phyloP scores from a whole-genome alignment of 37 sponge, comb jelly and placozoan species.

The Diacarnus erythraeanus region DNA sequence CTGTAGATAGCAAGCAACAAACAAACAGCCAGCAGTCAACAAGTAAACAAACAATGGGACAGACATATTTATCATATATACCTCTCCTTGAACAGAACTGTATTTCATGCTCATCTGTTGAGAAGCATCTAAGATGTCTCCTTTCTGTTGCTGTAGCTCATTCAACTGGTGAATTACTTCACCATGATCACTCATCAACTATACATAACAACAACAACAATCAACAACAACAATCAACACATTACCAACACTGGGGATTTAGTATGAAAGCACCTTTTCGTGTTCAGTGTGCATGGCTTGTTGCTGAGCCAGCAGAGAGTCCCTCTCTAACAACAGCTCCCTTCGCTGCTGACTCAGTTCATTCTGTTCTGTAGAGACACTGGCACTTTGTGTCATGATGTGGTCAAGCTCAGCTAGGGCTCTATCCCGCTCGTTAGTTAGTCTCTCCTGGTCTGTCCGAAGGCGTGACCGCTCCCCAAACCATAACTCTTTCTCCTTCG shows the following conservation, averaged over 20 bases:
- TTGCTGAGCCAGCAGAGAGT: slow-evolving; percentile 18
- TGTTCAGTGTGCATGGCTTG: slow-evolving; percentile 23
- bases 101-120: slow-evolving; percentile 21
- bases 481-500: slow-evolving; percentile 38
- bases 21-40: no score
- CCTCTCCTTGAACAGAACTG: slow-evolving; percentile 23
- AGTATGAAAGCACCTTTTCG: slow-evolving; percentile 26
- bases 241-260: background rate
- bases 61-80: background rate
- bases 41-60: no score
- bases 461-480: slow-evolving; percentile 25
- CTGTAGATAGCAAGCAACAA: no score
- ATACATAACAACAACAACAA: background rate
- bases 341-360: slow-evolving; percentile 13
- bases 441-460: slow-evolving; percentile 29
- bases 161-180: background rate
- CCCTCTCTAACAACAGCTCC: slow-evolving; percentile 36
- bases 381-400: slow-evolving; percentile 24
- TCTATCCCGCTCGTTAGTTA: slow-evolving; percentile 38
- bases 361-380: slow-evolving; percentile 25
- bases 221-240: background rate
- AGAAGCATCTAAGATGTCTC: slow-evolving; percentile 9
- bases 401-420: slow-evolving; percentile 46
- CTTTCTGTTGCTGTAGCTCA: slow-evolving; percentile 17
- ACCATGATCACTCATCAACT: slow-evolving; percentile 26